Base-by-base conservation (phyloP, 1,140 invertebrate genomes). In the Meteorus sp. region DNA sequence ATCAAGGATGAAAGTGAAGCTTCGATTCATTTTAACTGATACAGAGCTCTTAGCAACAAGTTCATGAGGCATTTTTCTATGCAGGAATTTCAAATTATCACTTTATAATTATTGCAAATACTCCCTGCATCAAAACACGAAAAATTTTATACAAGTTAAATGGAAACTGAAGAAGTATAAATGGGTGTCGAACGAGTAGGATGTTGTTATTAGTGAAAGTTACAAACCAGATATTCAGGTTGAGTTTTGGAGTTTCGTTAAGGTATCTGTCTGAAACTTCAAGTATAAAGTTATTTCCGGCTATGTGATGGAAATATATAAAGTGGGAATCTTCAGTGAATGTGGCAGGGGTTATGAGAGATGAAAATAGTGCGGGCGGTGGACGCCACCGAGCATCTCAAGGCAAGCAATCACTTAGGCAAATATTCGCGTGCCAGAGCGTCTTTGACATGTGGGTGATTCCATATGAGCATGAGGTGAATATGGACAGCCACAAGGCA, bases 331-430 rank as follows among this genome's bases (percentile, higher is more conserved):
- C n/a, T n/a, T 39, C 20, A 23, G 15, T 11, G 13, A n/a, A n/a
- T n/a, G n/a, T n/a, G 22, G 25, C n/a, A 13, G 29, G 27, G 15
- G 45, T 22, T 43, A 33, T 47, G 25, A 41, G 33, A n/a, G 33
- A 47, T 17, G 29, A 33, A 15, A 29, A 35, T 1, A 20, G 31
- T 2, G 33, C 33, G 31, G 25, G 5, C 11, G 15, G 33, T 13
- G 17, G 9, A 7, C 25, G 20, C 11, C 1, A 9, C 15, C 5
- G 33, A 3, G 22, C 67, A 68, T 70, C 69, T 76, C 69, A 65
- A 73, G 70, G 65, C 70, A 70, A 74, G 74, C 74, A 76, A 78
- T 78, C 75, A 77, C 74, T 77, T 76, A 70, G 66, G 71, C 72
- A 78, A 77, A 78, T 77, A 77, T 76, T 77, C 73, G 76, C 70